These are phyloP conservation scores for Oscheius sp. DNA, from an alignment of 1,140 invertebrate species.

Conservation along the genomic window DNA sequence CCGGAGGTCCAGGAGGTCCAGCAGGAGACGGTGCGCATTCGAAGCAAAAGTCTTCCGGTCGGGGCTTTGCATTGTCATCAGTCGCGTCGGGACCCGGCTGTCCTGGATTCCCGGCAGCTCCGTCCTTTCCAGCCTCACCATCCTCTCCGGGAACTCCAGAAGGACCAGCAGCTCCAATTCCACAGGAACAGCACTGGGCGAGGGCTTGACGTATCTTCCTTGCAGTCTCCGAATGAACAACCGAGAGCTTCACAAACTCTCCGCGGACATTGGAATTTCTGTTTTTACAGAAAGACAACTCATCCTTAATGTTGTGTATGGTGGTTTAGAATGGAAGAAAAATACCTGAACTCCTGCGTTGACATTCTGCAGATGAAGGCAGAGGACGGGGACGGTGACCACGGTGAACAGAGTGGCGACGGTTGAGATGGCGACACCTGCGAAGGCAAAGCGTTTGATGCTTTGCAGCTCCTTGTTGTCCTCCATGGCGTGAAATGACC, in stretches of 20 bases:
- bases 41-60: background rate
- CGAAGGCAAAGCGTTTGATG: too few relatives aligned
- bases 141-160: background rate
- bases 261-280: background rate
- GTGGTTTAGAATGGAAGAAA: too few relatives aligned
- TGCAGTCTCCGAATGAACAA: background rate
- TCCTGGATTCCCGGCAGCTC: background rate
- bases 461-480: too few relatives aligned
- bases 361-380: too few relatives aligned
- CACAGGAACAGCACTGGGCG: background rate
- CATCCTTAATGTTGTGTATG: too few relatives aligned
- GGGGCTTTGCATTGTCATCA: background rate
- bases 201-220: background rate
- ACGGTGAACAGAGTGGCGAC: too few relatives aligned
- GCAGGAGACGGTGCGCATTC: background rate
- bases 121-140: background rate
- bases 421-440: too few relatives aligned
- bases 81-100: background rate
- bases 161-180: constrained; percentile 10
- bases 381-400: too few relatives aligned
- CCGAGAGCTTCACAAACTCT: background rate
- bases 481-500: too few relatives aligned
- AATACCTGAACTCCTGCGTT: too few relatives aligned
- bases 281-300: background rate
- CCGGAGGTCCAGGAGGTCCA: constrained; percentile 5